Percentiles rank a stretch among this genome's conserved stretches.
phyloP scores from a whole-genome alignment of 1,140 invertebrate species.

The Melipona quadrifasciata region DNA sequence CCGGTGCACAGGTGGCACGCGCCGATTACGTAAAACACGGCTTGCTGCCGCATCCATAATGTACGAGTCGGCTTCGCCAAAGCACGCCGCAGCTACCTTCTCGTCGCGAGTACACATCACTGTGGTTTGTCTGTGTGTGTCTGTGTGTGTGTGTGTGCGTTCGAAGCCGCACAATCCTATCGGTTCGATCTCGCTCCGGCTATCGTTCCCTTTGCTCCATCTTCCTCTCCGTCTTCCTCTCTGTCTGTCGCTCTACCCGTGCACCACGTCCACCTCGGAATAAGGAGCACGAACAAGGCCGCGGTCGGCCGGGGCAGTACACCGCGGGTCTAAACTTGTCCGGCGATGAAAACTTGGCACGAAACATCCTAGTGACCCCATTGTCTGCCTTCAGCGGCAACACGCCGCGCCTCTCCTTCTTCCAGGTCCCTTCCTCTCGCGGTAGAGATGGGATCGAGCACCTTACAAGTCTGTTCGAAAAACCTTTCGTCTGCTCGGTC shows the following conservation, averaged over 20 bases:
- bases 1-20: conserved; percentile 42
- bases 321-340: conserved; percentile 73
- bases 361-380: conserved; percentile 76
- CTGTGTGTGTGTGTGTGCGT: background rate
- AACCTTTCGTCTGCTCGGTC: too few relatives aligned
- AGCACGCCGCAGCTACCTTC: background rate
- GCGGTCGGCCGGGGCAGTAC: background rate
- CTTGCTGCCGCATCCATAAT: conserved; percentile 50
- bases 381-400: conserved; percentile 72
- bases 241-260: background rate
- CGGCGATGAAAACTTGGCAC: conserved; percentile 75
- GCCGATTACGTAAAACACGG: conserved; percentile 54
- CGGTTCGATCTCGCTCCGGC: conserved; percentile 44
- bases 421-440: background rate
- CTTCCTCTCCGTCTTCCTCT: background rate
- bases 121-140: too few relatives aligned
- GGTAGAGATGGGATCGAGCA: too few relatives aligned
- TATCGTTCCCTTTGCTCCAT: background rate
- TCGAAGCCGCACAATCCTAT: conserved; percentile 32
- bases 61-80: conserved; percentile 17
- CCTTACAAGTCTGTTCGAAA: too few relatives aligned
- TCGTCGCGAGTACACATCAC: conserved; percentile 14
- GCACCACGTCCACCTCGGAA: conserved; percentile 25
- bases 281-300: conserved; percentile 56
- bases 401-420: conserved; percentile 9